Percentiles rank a stretch among this genome's conserved stretches.
These are phyloP conservation scores for Phaenicophaeus curvirostris DNA, from an alignment of 2,797 vertebrate genomes.

Conservation along the genomic window DNA sequence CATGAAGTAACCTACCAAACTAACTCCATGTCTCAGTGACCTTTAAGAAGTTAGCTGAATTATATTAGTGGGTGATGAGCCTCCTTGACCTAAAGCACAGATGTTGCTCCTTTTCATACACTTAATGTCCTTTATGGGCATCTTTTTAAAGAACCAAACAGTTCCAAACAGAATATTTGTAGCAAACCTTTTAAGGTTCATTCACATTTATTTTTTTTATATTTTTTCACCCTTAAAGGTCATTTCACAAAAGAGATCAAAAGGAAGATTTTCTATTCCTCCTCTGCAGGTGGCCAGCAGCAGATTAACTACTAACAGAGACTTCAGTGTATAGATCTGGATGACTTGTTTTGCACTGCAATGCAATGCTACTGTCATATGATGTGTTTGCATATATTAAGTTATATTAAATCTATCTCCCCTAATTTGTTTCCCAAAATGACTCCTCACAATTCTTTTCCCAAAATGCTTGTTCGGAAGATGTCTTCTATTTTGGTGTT, in stretches of 20 bases:
- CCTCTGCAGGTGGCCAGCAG: slow-evolving; percentile 77
- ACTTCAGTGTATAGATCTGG: slow-evolving; percentile 69
- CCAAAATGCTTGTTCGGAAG: not conserved
- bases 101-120: slow-evolving; percentile 60
- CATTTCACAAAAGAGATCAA: slow-evolving; percentile 82
- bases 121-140: slow-evolving; percentile 69
- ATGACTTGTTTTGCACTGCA: slow-evolving; percentile 68
- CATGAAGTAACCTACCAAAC: slow-evolving; percentile 38
- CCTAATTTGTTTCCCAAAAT: slow-evolving; percentile 51
- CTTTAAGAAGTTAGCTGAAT: slow-evolving; percentile 49
- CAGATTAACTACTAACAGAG: slow-evolving; percentile 79
- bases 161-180: slow-evolving; percentile 80
- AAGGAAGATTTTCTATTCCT: slow-evolving; percentile 75
- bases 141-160: slow-evolving; percentile 74
- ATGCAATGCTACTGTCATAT: slow-evolving; percentile 41
- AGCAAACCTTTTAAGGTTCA: slow-evolving; percentile 79
- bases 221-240: slow-evolving; percentile 79
- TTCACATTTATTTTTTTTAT: slow-evolving; percentile 78
- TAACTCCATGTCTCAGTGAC: slow-evolving; percentile 8
- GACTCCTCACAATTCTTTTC: slow-evolving; percentile 4
- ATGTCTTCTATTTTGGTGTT: not conserved
- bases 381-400: slow-evolving; percentile 54
- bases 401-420: slow-evolving; percentile 28
- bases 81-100: slow-evolving; percentile 69
- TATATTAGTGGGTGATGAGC: slow-evolving; percentile 60